Conservation (phyloP, 2,888 invertebrate genomes). For the Leptinotarsa juncta region DNA sequence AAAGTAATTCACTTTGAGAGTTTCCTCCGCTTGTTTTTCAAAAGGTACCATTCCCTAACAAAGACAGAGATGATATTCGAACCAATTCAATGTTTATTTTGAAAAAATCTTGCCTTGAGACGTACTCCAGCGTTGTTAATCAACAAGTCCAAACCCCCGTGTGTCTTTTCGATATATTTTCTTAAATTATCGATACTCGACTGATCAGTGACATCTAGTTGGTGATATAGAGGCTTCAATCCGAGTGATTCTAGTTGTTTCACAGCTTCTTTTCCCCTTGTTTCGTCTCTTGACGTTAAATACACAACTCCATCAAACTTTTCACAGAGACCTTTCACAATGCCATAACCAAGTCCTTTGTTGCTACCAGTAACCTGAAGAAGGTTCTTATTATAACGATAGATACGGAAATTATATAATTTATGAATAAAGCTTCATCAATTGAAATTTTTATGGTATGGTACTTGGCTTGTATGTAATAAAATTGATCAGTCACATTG, state of each 20-base stretch:
- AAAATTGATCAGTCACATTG: no score
- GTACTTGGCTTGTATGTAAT: no score
- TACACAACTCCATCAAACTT: constrained; percentile 77
- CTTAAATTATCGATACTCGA: constrained; percentile 71
- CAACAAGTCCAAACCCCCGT: constrained; percentile 78
- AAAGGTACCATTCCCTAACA: constrained; percentile 70
- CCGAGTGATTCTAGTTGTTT: constrained; percentile 70
- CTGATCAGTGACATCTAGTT: constrained; percentile 75
- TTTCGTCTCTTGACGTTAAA: constrained; percentile 74
- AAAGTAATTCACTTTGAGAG: constrained; percentile 78
- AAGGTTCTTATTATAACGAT: no score
- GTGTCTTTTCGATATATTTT: constrained; percentile 70
- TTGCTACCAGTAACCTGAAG: constrained; percentile 75
- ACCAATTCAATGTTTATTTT: not conserved
- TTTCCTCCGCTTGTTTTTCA: constrained; percentile 76
- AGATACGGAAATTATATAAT: no score
- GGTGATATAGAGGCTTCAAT: constrained; percentile 72
- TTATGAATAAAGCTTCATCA: no score
- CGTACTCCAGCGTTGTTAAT: constrained; percentile 84
- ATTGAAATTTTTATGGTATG: no score
- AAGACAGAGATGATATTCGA: not conserved
- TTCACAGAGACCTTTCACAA: constrained; percentile 75
- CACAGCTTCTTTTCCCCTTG: constrained; percentile 72
- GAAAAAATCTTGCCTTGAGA: constrained; percentile 67
- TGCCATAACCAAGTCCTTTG: constrained; percentile 78